phyloP scores from a whole-genome alignment of 2,797 vertebrate species.

The Anguilla megastoma region DNA sequence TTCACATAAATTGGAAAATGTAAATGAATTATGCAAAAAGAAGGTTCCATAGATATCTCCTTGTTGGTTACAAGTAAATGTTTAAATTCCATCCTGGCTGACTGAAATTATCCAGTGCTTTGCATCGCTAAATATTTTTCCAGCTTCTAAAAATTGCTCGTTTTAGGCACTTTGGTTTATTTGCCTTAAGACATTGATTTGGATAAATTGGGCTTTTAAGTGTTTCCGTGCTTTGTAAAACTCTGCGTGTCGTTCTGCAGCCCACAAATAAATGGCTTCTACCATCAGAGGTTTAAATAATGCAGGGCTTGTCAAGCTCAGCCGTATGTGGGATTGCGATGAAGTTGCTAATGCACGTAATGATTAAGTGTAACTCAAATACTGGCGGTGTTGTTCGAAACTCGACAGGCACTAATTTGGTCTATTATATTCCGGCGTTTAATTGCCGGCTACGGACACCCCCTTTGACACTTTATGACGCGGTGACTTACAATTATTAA shows the following conservation, averaged over 20 bases:
- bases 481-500: conserved; percentile 99
- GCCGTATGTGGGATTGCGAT: conserved; percentile 80
- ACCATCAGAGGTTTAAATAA: conserved; percentile 88
- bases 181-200: conserved; percentile 85
- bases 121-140: conserved; percentile 84
- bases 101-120: conserved; percentile 80
- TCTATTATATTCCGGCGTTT: conserved; percentile 99
- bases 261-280: conserved; percentile 86
- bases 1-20: conserved; percentile 35
- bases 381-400: conserved; percentile 97
- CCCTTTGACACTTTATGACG: conserved; percentile 97
- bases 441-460: conserved; percentile 98
- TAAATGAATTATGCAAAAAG: conserved; percentile 53
- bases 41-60: conserved; percentile 35
- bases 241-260: conserved; percentile 86
- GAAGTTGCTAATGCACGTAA: conserved; percentile 98
- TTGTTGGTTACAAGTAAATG: conserved; percentile 41
- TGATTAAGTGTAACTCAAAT: conserved; percentile 99
- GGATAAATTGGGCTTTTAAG: conserved; percentile 86
- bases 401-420: conserved; percentile 99
- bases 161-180: conserved; percentile 86
- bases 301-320: conserved; percentile 85
- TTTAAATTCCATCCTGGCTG: conserved; percentile 74
- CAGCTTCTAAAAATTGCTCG: conserved; percentile 84
- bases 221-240: conserved; percentile 83